A percentile compares a stretch with the other conserved stretches of the same genome.
Conservation (phyloP, 2,797 vertebrate species). For the Heteromormyrus szaboi region DNA sequence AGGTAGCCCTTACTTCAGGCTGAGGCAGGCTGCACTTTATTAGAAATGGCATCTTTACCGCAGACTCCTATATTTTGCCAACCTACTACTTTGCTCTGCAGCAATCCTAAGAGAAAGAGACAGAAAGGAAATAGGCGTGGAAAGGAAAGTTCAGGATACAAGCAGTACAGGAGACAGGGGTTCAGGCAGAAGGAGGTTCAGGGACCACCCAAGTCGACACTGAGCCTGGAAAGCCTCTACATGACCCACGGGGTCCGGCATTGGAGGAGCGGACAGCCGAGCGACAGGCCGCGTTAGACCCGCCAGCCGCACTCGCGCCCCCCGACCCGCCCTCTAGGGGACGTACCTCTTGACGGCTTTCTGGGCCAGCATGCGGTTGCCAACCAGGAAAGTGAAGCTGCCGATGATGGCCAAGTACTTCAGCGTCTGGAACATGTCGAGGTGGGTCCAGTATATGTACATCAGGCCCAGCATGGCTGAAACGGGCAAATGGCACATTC, state of each 20-base stretch:
- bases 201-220: background rate
- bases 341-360: constrained; percentile 93
- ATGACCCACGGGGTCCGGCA: too few relatives aligned
- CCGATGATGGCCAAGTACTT: constrained; percentile 94
- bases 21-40: constrained; percentile 64
- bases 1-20: constrained; percentile 80
- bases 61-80: constrained; percentile 99
- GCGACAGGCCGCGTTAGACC: background rate
- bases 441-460: constrained; percentile 98
- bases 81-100: constrained; percentile 99
- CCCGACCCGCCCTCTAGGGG: background rate
- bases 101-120: constrained; percentile 89
- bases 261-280: background rate
- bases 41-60: constrained; percentile 78
- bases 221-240: background rate
- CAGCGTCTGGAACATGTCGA: constrained; percentile 98
- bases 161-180: constrained; percentile 33
- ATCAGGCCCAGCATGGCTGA: constrained; percentile 90
- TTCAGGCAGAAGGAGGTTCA: background rate
- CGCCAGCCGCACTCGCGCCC: background rate
- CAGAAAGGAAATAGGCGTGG: constrained; percentile 54
- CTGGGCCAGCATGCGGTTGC: constrained; percentile 96
- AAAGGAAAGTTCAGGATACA: constrained; percentile 49
- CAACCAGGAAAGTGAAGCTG: constrained; percentile 88
- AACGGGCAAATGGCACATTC: constrained; percentile 6